phyloP scores from a whole-genome alignment of 2,113 vertebrate genomes.

The Drymodes brunneopygia region DNA sequence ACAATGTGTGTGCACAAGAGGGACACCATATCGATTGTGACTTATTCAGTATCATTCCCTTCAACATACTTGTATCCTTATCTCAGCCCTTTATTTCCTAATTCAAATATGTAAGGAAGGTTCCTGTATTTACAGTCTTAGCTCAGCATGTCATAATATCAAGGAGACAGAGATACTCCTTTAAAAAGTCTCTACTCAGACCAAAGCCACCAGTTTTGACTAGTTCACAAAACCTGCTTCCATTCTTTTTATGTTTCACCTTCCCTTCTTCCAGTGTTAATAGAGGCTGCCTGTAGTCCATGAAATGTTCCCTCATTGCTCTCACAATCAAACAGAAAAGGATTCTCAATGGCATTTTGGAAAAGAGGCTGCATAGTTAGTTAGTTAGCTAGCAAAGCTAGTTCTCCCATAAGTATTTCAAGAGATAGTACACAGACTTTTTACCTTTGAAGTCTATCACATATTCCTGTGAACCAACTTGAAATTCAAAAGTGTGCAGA shows the following conservation, averaged over 20 bases:
- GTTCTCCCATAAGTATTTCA: not conserved
- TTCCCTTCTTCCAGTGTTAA: not conserved
- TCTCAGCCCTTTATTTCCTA: not conserved
- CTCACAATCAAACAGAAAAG: not conserved
- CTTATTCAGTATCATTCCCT: not conserved
- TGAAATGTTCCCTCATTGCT: not conserved
- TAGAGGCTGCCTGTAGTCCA: not conserved
- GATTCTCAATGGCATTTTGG: not conserved
- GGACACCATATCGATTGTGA: not conserved
- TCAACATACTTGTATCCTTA: not conserved
- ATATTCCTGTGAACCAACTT: not conserved
- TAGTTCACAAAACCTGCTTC: not conserved
- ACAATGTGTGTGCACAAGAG: fast-evolving
- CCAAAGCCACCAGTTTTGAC: not conserved
- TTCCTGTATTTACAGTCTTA: not conserved
- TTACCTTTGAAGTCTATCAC: not conserved
- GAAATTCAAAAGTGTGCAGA: not conserved
- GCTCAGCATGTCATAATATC: not conserved
- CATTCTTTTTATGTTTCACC: not conserved
- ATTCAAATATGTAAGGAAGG: not conserved
- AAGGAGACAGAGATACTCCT: not conserved
- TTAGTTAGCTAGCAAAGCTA: too few relatives aligned
- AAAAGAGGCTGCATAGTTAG: not conserved
- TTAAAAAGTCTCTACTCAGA: not conserved
- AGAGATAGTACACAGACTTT: not conserved